Evolutionary conservation across 2,797 vertebrate genomes (phyloP).

Genomic region (Tenualosa thibaudeaui): DNA sequence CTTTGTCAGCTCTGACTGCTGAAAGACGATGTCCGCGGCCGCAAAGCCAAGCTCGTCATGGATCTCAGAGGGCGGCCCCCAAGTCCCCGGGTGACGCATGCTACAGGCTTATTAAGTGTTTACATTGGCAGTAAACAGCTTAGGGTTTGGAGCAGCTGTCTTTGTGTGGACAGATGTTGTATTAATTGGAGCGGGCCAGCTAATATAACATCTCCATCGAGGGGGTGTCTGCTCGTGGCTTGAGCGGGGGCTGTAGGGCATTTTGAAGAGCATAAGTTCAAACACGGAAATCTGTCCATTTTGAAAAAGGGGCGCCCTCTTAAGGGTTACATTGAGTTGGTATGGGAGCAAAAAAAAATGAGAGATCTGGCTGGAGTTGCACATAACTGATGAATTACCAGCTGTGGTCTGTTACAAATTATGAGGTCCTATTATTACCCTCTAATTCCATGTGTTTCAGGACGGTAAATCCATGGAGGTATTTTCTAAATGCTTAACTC

Average conservation of each 20-base stretch:
- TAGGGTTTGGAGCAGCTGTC: slow-evolving; percentile 67
- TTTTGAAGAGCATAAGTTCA: neutral
- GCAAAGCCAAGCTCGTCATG: neutral
- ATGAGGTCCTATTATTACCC: slow-evolving; percentile 12
- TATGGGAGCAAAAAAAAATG: neutral
- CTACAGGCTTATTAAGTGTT: slow-evolving; percentile 63
- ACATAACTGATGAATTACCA: slow-evolving; percentile 18
- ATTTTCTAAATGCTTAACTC: slow-evolving; percentile 16
- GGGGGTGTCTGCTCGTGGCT: neutral
- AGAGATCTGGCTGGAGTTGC: slow-evolving; percentile 5
- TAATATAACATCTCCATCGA: slow-evolving; percentile 68
- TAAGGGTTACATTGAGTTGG: neutral
- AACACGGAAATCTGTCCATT: neutral
- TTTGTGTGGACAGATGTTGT: slow-evolving; percentile 71
- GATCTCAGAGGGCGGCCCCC: slow-evolving; percentile 21
- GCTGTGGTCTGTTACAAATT: slow-evolving; percentile 24
- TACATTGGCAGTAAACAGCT: slow-evolving; percentile 70
- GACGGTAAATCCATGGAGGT: neutral
- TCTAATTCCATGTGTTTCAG: slow-evolving; percentile 23
- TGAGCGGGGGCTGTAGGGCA: neutral
- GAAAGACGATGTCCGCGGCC: neutral
- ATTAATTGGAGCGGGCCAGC: slow-evolving; percentile 67
- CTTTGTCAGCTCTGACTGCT: neutral
- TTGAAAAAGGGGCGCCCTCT: neutral
- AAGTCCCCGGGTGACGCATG: slow-evolving; percentile 56